A percentile compares a stretch with the other conserved stretches of the same genome.
phyloP scores from a whole-genome alignment of 2,797 vertebrate genomes.

The Otolemur crassicaudatus region DNA sequence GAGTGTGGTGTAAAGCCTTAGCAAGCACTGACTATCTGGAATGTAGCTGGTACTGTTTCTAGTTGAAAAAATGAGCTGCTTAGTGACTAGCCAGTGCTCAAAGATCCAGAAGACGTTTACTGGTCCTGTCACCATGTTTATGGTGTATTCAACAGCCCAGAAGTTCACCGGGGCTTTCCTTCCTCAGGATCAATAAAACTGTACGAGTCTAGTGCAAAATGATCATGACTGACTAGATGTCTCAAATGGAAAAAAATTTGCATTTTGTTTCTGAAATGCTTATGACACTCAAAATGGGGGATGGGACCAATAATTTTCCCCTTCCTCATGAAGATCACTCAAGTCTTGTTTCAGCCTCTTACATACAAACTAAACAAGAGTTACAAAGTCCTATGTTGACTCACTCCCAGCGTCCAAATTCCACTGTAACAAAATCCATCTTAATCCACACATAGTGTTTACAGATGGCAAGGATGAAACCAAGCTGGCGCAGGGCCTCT shows the following conservation, averaged over 20 bases:
- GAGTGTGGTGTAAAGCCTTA: background rate
- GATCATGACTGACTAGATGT: background rate
- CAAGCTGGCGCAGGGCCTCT: background rate
- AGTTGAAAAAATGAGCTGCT: background rate
- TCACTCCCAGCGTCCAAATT: constrained; percentile 24
- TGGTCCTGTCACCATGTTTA: background rate
- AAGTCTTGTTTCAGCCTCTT: background rate
- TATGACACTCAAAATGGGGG: background rate
- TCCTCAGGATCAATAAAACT: background rate
- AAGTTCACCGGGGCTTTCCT: background rate
- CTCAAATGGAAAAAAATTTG: background rate
- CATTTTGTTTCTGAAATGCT: constrained; percentile 40
- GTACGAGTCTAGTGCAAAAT: background rate
- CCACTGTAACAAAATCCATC: background rate
- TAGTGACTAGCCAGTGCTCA: background rate
- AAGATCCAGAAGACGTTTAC: background rate
- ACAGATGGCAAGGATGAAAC: background rate
- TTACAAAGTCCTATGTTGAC: background rate
- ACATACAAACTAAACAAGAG: constrained; percentile 27
- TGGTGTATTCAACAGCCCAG: background rate
- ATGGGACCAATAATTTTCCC: background rate
- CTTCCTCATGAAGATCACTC: background rate
- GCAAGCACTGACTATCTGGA: background rate
- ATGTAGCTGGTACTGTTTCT: background rate
- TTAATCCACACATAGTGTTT: background rate